A percentile compares a stretch with the other conserved stretches of the same genome.
phyloP scores from a whole-genome alignment of 1,140 invertebrate species.

The Kradibia gibbosae region DNA sequence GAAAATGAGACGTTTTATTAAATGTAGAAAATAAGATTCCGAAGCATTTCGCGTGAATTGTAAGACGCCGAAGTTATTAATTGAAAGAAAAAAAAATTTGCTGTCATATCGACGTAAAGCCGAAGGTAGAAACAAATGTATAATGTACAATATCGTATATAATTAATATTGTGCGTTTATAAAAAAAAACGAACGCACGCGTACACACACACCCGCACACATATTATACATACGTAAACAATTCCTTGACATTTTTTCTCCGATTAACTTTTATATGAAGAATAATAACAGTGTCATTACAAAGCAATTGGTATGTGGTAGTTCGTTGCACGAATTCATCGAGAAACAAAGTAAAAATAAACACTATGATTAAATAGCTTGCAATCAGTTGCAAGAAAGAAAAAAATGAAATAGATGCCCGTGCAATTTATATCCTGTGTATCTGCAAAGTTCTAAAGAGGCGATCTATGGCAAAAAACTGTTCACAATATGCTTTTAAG shows the following conservation, averaged over 20 bases:
- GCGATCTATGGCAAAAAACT: conserved; percentile 52
- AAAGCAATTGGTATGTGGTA: conserved; percentile 21
- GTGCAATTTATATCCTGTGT: neutral
- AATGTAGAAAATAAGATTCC: conserved; percentile 41
- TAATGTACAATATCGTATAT: conserved; percentile 65
- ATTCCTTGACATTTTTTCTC: conserved; percentile 59
- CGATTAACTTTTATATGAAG: conserved; percentile 55
- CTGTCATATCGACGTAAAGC: conserved; percentile 60
- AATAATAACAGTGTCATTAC: conserved; percentile 39
- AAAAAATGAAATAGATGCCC: neutral
- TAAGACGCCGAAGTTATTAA: conserved; percentile 35
- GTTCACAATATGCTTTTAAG: conserved; percentile 50
- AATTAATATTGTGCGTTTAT: conserved; percentile 62
- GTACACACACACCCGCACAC: too few relatives aligned
- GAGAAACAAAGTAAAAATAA: neutral
- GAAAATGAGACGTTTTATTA: conserved; percentile 18
- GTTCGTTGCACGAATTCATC: neutral
- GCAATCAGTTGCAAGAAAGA: conserved; percentile 1
- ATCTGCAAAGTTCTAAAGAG: conserved; percentile 27
- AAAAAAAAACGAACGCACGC: too few relatives aligned
- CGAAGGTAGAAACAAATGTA: conserved; percentile 54
- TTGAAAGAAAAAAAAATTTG: too few relatives aligned
- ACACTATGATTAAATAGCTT: neutral
- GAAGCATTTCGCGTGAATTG: conserved; percentile 48
- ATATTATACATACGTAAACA: conserved; percentile 58